Conservation (phyloP, 2,888 invertebrate genomes). For the Lepetodrilus schrolli region DNA sequence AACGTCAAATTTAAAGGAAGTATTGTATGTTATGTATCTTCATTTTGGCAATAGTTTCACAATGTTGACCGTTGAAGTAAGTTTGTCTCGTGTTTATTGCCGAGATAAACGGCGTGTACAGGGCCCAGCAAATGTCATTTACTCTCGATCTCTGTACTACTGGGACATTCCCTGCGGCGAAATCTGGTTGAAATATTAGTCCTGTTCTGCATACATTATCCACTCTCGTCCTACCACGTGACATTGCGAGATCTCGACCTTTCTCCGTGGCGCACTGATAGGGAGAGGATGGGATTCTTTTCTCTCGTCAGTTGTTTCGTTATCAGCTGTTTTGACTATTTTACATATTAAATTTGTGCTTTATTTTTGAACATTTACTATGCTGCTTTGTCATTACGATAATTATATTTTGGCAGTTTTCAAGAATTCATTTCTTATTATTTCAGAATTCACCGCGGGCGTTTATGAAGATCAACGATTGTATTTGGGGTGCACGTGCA, state of each 20-base stretch:
- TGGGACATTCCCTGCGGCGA: neutral
- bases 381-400: neutral
- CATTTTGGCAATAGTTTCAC: too few relatives aligned
- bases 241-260: neutral
- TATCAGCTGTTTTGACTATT: neutral
- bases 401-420: too few relatives aligned
- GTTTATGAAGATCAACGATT: too few relatives aligned
- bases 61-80: too few relatives aligned
- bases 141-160: neutral
- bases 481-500: constrained; percentile 39
- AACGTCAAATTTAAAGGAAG: too few relatives aligned
- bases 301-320: neutral
- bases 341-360: neutral
- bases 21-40: too few relatives aligned
- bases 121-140: neutral
- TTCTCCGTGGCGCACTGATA: neutral
- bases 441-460: too few relatives aligned
- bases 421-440: neutral
- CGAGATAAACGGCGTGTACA: neutral
- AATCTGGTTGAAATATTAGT: neutral
- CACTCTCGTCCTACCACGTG: neutral
- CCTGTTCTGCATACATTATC: neutral
- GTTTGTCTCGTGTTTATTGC: neutral
- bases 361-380: neutral
- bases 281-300: neutral